Evolutionary conservation across 2,113 vertebrate species (phyloP).

Genomic region (Hippocampus comes): DNA sequence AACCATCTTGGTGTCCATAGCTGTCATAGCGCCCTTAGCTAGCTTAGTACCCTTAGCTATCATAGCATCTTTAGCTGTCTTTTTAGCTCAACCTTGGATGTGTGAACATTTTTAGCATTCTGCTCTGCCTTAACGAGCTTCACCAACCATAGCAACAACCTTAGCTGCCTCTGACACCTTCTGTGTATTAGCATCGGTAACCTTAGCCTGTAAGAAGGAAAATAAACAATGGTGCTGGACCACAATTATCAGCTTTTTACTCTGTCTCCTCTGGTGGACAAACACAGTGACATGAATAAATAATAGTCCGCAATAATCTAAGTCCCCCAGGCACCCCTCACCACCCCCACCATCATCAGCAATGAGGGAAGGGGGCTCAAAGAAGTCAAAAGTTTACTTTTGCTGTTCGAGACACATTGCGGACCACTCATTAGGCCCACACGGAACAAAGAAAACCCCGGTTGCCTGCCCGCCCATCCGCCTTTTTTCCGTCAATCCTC

Average conservation of each 20-base stretch:
- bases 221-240: conserved; percentile 67
- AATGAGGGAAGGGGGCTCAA: conserved; percentile 24
- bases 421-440: conserved; percentile 64
- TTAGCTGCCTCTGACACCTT: not conserved
- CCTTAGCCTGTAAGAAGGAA: conserved; percentile 11
- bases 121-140: not conserved
- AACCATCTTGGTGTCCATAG: no score
- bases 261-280: conserved; percentile 45
- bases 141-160: not conserved
- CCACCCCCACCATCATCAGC: not conserved
- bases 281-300: conserved; percentile 73
- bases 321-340: not conserved
- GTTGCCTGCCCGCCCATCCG: conserved; percentile 7
- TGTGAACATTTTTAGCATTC: not conserved
- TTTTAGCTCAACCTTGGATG: not conserved
- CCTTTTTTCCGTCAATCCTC: conserved; percentile 43
- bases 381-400: conserved; percentile 72
- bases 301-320: conserved; percentile 69
- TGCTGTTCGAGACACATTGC: conserved; percentile 58
- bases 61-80: not conserved
- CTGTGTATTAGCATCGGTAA: not conserved
- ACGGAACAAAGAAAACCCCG: conserved; percentile 60
- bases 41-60: not conserved
- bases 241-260: conserved; percentile 67
- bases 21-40: no score